phyloP scores from a whole-genome alignment of 2,797 vertebrate genomes.

The Trachops cirrhosus region DNA sequence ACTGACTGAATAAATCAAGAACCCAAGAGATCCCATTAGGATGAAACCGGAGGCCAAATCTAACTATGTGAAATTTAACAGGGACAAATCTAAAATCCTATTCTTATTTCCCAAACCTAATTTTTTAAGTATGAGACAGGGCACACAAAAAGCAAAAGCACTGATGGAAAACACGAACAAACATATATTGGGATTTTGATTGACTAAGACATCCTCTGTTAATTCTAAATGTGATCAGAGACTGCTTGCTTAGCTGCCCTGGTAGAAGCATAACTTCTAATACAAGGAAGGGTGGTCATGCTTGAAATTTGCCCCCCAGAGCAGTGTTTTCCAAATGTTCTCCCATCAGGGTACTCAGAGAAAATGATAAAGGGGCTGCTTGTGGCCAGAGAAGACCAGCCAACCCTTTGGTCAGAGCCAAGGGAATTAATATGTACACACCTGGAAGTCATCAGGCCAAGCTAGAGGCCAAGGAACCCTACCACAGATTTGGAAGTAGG shows the following conservation, averaged over 20 bases:
- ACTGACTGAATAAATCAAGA: neutral
- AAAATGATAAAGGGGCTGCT: neutral
- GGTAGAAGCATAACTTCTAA: neutral
- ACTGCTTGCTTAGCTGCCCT: neutral
- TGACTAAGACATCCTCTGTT: neutral
- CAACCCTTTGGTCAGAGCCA: too few relatives aligned
- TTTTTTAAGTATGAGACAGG: neutral
- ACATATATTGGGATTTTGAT: fast-evolving
- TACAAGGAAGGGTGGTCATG: neutral
- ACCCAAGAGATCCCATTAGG: neutral
- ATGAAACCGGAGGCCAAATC: neutral
- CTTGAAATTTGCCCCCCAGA: neutral
- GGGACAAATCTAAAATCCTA: neutral
- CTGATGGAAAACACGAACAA: neutral
- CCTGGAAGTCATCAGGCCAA: neutral
- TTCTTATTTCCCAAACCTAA: neutral
- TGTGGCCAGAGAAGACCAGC: neutral
- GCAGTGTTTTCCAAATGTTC: neutral
- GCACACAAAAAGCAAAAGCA: neutral
- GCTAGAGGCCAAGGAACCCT: fast-evolving
- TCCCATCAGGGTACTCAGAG: neutral
- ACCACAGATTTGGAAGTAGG: neutral
- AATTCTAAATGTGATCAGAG: neutral
- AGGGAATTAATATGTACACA: neutral
- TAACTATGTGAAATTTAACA: neutral